These are phyloP conservation scores for Orthosia incerta DNA, from an alignment of 2,888 invertebrate genomes.

Conservation along the genomic window DNA sequence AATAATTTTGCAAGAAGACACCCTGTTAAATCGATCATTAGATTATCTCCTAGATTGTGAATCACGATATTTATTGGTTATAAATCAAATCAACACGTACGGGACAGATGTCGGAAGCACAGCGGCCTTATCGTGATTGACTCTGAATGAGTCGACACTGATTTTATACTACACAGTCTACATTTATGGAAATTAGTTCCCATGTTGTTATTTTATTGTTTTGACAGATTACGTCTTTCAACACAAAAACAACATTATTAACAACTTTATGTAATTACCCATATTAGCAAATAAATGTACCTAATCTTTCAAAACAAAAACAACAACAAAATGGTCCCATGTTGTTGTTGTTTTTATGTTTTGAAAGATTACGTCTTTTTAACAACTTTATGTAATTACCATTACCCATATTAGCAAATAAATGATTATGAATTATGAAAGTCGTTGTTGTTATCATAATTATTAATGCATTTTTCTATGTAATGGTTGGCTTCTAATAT, in stretches of 20 bases:
- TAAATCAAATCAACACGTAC: constrained; percentile 54
- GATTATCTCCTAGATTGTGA: neutral
- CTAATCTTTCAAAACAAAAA: no score
- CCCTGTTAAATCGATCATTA: neutral
- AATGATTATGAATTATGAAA: no score
- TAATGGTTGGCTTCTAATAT: neutral
- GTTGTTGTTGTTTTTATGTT: constrained; percentile 32
- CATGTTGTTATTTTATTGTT: constrained; percentile 22
- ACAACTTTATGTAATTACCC: no score
- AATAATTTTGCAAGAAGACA: neutral
- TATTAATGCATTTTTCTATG: constrained; percentile 10
- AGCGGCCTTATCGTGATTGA: constrained; percentile 60
- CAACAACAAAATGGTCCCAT: no score
- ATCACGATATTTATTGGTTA: constrained; percentile 12
- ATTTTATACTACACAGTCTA: neutral
- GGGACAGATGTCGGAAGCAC: constrained; percentile 51
- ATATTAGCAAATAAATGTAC: no score
- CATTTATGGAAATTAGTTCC: constrained; percentile 24
- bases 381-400: no score
- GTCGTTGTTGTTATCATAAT: neutral
- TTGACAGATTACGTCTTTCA: neutral
- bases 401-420: no score
- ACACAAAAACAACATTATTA: no score
- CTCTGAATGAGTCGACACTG: constrained; percentile 16
- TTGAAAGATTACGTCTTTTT: constrained; percentile 3